A percentile compares a stretch with the other conserved stretches of the same genome.
phyloP scores from a whole-genome alignment of 2,113 vertebrate species.

The Melanostigma gelatinosum region DNA sequence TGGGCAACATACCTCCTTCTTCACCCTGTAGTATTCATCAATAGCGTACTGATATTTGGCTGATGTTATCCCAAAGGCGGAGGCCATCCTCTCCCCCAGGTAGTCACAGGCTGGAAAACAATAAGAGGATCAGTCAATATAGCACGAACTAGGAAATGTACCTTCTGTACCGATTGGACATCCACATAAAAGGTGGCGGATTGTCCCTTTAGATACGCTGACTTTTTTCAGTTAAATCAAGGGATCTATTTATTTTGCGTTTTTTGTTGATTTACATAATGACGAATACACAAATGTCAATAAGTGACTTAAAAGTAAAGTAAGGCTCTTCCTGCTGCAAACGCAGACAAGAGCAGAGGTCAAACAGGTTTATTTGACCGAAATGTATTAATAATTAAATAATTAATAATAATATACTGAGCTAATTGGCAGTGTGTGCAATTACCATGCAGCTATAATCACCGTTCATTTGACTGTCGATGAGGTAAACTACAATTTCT shows the following conservation, averaged over 20 bases:
- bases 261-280: too few relatives aligned
- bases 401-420: background rate
- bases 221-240: too few relatives aligned
- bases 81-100: constrained; percentile 95
- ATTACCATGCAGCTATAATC: background rate
- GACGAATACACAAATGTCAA: too few relatives aligned
- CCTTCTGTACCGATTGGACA: too few relatives aligned
- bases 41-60: constrained; percentile 98
- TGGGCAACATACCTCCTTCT: constrained; percentile 88
- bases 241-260: too few relatives aligned
- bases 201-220: too few relatives aligned
- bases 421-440: background rate
- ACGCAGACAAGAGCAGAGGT: background rate
- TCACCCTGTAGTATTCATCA: constrained; percentile 96
- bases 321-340: background rate
- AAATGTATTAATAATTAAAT: too few relatives aligned
- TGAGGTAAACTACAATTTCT: background rate
- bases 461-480: background rate
- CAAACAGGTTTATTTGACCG: background rate
- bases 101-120: constrained; percentile 92
- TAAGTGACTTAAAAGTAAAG: background rate
- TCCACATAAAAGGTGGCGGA: too few relatives aligned
- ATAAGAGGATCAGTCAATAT: background rate
- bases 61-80: constrained; percentile 94
- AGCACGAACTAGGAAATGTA: background rate